phyloP scores from a whole-genome alignment of 2,113 vertebrate species.

The Burhinus oedicnemus region DNA sequence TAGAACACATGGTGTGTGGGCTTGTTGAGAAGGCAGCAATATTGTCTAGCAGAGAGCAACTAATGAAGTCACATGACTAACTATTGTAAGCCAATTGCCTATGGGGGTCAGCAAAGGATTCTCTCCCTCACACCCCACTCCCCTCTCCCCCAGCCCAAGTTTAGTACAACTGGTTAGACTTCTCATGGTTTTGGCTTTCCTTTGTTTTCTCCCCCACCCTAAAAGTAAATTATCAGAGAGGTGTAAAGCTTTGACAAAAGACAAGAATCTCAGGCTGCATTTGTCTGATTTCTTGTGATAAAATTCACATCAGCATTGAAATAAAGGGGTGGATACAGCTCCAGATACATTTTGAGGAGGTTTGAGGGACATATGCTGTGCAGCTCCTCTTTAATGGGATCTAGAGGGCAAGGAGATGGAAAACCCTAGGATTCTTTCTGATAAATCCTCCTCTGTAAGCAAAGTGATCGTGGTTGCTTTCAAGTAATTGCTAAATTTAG shows the following conservation, averaged over 20 bases:
- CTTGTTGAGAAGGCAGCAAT: slow-evolving; percentile 10
- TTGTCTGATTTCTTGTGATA: neutral
- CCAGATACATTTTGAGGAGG: neutral
- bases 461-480: neutral
- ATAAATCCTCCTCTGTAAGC: neutral
- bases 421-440: neutral
- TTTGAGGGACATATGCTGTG: neutral
- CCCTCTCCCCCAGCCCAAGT: neutral
- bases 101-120: slow-evolving; percentile 14
- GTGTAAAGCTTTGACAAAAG: neutral
- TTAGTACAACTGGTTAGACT: neutral
- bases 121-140: neutral
- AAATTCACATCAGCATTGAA: neutral
- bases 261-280: neutral
- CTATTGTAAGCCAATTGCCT: neutral
- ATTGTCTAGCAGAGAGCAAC: neutral
- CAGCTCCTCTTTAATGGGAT: slow-evolving; percentile 29
- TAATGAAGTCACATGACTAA: neutral
- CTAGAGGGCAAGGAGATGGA: neutral
- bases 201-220: neutral
- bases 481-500: neutral
- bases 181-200: neutral
- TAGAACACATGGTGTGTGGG: slow-evolving; percentile 57
- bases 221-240: neutral
- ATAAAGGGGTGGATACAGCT: neutral